Percentiles rank a stretch among this genome's conserved stretches.
Conservation (phyloP, 2,797 vertebrate species). For the Platyrinchus mystaceus region DNA sequence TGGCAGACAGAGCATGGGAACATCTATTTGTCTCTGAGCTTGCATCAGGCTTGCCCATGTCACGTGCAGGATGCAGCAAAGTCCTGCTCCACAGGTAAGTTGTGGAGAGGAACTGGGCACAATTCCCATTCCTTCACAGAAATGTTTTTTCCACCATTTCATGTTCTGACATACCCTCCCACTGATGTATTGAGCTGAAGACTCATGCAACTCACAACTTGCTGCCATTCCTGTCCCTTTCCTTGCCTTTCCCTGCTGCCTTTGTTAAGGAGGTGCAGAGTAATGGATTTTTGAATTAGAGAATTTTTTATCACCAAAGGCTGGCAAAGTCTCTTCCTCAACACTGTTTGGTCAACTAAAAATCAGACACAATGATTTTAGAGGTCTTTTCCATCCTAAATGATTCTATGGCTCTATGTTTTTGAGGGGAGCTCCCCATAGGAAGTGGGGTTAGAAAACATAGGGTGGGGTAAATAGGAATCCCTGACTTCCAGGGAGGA, state of each 20-base stretch:
- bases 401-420: accelerated
- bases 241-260: not conserved
- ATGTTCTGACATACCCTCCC: not conserved
- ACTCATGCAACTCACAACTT: accelerated
- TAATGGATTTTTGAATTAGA: accelerated
- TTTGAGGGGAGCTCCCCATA: accelerated
- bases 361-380: accelerated
- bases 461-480: accelerated
- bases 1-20: not conserved
- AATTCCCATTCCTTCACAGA: not conserved
- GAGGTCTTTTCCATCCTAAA: not conserved
- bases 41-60: not conserved
- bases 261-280: not conserved
- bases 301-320: accelerated
- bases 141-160: not conserved
- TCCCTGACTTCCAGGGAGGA: not conserved
- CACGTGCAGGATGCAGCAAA: accelerated
- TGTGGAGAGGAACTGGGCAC: not conserved
- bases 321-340: not conserved
- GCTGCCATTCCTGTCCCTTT: not conserved
- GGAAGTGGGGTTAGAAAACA: not conserved
- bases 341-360: not conserved
- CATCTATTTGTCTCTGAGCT: not conserved
- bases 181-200: not conserved
- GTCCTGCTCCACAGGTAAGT: not conserved